Evolutionary conservation across 2,113 vertebrate genomes (phyloP).

Genomic region (Xenopus laevis): DNA sequence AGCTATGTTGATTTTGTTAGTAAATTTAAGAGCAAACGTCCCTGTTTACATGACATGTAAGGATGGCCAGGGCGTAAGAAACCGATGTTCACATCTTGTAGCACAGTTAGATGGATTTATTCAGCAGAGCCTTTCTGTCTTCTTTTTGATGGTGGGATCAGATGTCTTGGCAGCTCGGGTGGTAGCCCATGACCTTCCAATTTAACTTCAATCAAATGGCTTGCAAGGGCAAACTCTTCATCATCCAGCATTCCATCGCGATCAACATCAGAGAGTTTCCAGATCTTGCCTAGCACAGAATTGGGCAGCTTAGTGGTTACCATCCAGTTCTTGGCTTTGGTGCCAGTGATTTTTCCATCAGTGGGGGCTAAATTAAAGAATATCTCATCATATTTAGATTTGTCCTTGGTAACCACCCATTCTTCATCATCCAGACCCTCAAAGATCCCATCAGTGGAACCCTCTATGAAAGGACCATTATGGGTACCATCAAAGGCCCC

Average conservation of each 20-base stretch:
- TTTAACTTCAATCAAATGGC: constrained; percentile 89
- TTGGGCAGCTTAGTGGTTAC: constrained; percentile 86
- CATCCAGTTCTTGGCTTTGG: constrained; percentile 89
- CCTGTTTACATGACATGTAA: neutral
- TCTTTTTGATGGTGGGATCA: constrained; percentile 86
- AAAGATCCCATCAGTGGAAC: constrained; percentile 57
- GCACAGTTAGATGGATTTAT: constrained; percentile 31
- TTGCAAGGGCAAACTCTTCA: constrained; percentile 88
- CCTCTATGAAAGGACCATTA: constrained; percentile 79
- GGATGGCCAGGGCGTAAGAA: constrained; percentile 3
- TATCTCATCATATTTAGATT: constrained; percentile 91
- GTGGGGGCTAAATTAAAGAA: constrained; percentile 86
- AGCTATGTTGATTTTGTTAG: constrained; percentile 21
- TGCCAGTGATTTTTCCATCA: constrained; percentile 85
- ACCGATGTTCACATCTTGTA: neutral
- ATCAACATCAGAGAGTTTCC: constrained; percentile 90
- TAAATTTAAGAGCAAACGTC: constrained; percentile 17
- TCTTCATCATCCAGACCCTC: constrained; percentile 69
- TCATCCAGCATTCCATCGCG: constrained; percentile 89
- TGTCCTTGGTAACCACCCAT: constrained; percentile 91
- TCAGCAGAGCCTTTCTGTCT: constrained; percentile 80
- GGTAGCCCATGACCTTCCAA: constrained; percentile 85
- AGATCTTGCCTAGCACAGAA: constrained; percentile 87
- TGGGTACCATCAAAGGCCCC: constrained; percentile 81
- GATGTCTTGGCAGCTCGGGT: constrained; percentile 74